A percentile compares a stretch with the other conserved stretches of the same genome.
phyloP scores from a whole-genome alignment of 2,113 vertebrate genomes.

The Chunga burmeisteri region DNA sequence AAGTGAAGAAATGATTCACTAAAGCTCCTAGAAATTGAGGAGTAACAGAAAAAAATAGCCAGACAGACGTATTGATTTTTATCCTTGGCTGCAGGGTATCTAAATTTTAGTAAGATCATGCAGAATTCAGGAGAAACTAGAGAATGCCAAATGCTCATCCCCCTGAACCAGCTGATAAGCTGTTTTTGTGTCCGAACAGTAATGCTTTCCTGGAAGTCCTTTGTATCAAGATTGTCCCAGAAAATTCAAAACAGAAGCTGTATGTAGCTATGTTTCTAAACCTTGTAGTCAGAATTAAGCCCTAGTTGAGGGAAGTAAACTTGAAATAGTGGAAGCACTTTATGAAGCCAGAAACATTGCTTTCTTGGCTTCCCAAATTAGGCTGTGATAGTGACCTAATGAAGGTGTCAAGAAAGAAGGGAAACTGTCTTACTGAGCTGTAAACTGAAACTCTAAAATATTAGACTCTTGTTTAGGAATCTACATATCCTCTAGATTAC shows the following conservation, averaged over 20 bases:
- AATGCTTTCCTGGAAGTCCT: neutral
- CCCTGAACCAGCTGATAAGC: neutral
- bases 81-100: neutral
- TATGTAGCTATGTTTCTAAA: neutral
- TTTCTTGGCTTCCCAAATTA: neutral
- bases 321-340: neutral
- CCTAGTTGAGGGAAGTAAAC: neutral
- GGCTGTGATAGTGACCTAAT: neutral
- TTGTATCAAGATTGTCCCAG: neutral
- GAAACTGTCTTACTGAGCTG: neutral
- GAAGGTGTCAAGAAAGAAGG: neutral
- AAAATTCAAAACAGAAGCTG: conserved; percentile 1
- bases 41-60: neutral
- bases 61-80: neutral
- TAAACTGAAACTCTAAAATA: neutral
- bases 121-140: neutral
- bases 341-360: neutral
- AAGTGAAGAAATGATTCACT: neutral
- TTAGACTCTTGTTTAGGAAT: neutral
- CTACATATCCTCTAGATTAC: neutral
- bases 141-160: neutral
- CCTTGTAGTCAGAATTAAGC: neutral
- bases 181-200: neutral
- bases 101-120: neutral
- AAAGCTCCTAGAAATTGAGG: neutral